Conservation (phyloP, 1,140 invertebrate species). For the Solenopsis fugax region DNA sequence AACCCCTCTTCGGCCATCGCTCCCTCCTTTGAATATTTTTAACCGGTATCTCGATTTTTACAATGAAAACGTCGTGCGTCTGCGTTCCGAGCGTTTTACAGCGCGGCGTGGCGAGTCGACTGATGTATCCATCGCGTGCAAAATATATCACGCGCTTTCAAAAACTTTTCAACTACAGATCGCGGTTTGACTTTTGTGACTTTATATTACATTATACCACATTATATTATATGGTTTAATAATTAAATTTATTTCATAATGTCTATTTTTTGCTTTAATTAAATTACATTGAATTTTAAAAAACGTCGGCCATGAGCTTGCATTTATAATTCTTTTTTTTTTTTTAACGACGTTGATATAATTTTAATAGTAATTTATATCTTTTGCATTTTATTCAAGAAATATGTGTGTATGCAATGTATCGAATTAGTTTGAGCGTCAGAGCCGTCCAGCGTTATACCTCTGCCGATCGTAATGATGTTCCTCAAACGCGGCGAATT, state of each 20-base stretch:
- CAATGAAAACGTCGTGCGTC: slow-evolving; percentile 73
- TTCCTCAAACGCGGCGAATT: slow-evolving; percentile 60
- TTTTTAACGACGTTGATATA: slow-evolving; percentile 9
- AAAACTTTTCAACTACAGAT: slow-evolving; percentile 5
- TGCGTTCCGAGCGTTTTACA: slow-evolving; percentile 50
- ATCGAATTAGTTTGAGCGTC: background rate
- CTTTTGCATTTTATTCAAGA: slow-evolving; percentile 1
- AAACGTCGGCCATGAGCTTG: background rate
- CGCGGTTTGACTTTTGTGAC: slow-evolving; percentile 8
- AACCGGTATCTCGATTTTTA: slow-evolving; percentile 79
- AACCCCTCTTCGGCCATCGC: slow-evolving; percentile 80
- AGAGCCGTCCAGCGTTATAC: background rate
- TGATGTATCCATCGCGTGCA: background rate
- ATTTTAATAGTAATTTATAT: background rate
- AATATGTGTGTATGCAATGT: background rate
- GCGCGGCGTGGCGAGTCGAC: background rate
- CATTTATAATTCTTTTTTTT: background rate
- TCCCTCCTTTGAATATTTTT: slow-evolving; percentile 80
- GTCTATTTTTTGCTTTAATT: background rate
- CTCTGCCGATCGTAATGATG: slow-evolving; percentile 54
- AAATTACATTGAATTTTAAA: slow-evolving; percentile 42
- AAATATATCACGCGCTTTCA: slow-evolving; percentile 5
- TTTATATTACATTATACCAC: slow-evolving; percentile 24
- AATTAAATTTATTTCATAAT: slow-evolving; percentile 2
- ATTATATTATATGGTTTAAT: background rate